A percentile compares a stretch with the other conserved stretches of the same genome.
These are phyloP conservation scores for Muscina levida DNA, from an alignment of 2,888 invertebrate genomes.

Conservation along the genomic window DNA sequence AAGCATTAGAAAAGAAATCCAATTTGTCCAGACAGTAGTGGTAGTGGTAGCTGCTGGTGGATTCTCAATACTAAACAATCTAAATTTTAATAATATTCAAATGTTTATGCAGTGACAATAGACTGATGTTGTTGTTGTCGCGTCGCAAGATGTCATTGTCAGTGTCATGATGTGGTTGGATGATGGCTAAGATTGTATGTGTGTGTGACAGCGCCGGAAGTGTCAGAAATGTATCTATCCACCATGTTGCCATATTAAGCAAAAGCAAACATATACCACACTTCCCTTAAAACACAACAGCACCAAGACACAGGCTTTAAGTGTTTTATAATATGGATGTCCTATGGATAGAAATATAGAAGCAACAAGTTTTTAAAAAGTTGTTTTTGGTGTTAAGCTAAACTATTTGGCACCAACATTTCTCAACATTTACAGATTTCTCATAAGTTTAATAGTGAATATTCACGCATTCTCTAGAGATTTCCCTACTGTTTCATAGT, in stretches of 20 bases:
- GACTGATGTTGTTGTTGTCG: not conserved
- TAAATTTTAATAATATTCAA: conserved; percentile 13
- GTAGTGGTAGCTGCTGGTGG: too few relatives aligned
- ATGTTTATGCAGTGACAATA: not conserved
- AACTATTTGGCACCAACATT: too few relatives aligned
- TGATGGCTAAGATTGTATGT: not conserved
- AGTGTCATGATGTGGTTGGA: not conserved
- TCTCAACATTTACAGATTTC: too few relatives aligned
- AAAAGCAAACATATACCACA: conserved; percentile 3
- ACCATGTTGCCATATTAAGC: conserved; percentile 16
- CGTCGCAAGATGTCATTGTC: not conserved
- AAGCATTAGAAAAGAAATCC: not conserved
- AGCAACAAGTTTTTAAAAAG: too few relatives aligned
- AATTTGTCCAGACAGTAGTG: conserved; percentile 16
- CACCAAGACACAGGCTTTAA: not conserved
- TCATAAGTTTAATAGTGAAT: too few relatives aligned
- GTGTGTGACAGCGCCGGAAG: not conserved
- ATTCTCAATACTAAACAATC: too few relatives aligned
- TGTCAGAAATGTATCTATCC: conserved; percentile 11
- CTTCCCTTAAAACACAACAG: conserved; percentile 1
- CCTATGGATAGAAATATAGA: too few relatives aligned
- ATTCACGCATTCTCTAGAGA: too few relatives aligned
- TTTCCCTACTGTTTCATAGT: too few relatives aligned
- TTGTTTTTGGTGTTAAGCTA: too few relatives aligned
- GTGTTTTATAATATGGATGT: too few relatives aligned